Evolutionary conservation across 2,113 vertebrate species (phyloP).

Genomic region (Ceyx melanurus): DNA sequence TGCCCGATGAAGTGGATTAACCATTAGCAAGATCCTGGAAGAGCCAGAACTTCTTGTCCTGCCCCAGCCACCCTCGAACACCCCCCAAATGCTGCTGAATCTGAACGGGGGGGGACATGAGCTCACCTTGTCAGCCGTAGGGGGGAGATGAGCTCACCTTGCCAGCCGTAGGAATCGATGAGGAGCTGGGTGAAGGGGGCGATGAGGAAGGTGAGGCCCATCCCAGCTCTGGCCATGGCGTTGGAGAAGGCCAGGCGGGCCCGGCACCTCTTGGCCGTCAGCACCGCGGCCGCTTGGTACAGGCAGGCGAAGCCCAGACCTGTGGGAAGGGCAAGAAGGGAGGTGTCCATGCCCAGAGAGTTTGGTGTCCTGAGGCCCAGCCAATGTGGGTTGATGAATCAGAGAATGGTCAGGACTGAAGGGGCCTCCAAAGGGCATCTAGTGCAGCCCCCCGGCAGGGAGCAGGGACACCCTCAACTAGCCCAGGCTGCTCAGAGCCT

Average conservation of each 20-base stretch:
- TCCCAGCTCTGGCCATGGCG: constrained; percentile 87
- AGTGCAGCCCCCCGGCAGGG: no score
- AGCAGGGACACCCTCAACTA: no score
- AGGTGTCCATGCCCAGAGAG: fast-evolving
- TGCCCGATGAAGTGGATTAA: background rate
- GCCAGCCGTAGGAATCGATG: constrained; percentile 86
- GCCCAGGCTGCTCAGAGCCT: no score
- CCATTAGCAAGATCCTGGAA: background rate
- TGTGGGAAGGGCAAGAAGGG: constrained; percentile 3
- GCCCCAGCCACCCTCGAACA: background rate
- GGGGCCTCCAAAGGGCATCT: no score
- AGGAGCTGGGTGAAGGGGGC: constrained; percentile 89
- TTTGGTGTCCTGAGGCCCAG: fast-evolving
- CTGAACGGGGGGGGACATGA: fast-evolving
- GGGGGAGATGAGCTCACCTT: constrained; percentile 75
- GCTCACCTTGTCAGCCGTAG: constrained; percentile 90
- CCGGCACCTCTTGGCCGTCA: constrained; percentile 84
- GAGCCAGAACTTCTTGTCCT: background rate
- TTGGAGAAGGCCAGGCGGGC: constrained; percentile 83
- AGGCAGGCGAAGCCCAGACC: constrained; percentile 88
- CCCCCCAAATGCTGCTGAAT: fast-evolving
- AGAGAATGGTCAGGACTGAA: no score
- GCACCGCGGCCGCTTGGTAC: constrained; percentile 85
- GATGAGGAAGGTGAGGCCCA: constrained; percentile 90
- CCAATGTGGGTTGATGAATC: no score